These are phyloP conservation scores for Drosophila auraria DNA, from an alignment of 1,140 invertebrate species.

Conservation along the genomic window DNA sequence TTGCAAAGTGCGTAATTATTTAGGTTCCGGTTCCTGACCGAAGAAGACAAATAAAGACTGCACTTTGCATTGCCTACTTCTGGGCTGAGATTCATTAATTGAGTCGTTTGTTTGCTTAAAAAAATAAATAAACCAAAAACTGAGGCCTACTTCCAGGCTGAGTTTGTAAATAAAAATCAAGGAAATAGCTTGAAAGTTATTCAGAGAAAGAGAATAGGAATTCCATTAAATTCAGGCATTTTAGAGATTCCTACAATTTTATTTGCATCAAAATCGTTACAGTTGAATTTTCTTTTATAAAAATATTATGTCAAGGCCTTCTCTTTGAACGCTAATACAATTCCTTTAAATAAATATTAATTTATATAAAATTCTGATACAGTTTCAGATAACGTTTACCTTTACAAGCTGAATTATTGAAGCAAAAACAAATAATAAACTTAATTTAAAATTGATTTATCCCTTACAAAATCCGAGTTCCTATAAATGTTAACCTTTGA, in stretches of 20 bases:
- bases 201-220: no score
- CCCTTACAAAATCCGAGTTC: background rate
- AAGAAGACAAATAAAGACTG: background rate
- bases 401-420: no score
- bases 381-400: no score
- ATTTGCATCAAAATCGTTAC: no score
- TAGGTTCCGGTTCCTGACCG: slow-evolving; percentile 4
- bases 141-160: slow-evolving; percentile 8
- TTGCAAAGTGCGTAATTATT: slow-evolving; percentile 18
- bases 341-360: no score
- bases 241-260: no score
- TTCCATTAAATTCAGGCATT: no score
- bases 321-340: no score
- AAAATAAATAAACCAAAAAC: background rate
- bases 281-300: no score
- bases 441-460: background rate
- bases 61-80: slow-evolving; percentile 14
- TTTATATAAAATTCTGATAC: no score
- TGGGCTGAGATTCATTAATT: slow-evolving; percentile 6
- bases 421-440: background rate
- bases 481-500: background rate
- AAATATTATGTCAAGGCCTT: no score
- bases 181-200: no score
- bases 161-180: background rate
- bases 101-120: background rate